These are phyloP conservation scores for Eilema depressum DNA, from an alignment of 2,888 invertebrate genomes.

Conservation along the genomic window DNA sequence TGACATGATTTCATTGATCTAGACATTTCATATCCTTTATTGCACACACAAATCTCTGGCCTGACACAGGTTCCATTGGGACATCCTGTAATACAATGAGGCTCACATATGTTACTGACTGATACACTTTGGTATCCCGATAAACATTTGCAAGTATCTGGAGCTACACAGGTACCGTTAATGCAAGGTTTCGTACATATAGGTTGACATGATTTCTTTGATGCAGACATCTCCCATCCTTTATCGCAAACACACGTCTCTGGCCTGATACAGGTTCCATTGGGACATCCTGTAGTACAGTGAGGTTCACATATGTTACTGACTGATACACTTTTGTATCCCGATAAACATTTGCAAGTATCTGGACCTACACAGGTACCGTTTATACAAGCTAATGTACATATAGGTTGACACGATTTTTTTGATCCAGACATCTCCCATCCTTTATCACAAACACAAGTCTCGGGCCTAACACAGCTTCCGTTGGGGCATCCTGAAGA, in stretches of 20 bases:
- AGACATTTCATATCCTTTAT: conserved; percentile 23
- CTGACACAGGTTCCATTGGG: conserved; percentile 22
- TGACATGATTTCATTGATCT: neutral
- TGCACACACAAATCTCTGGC: conserved; percentile 28
- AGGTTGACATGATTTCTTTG: conserved; percentile 21
- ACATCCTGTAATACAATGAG: conserved; percentile 26
- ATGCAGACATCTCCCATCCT: neutral
- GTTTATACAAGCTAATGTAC: conserved; percentile 26
- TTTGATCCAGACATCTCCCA: conserved; percentile 15
- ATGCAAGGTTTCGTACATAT: conserved; percentile 24
- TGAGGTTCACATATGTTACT: neutral
- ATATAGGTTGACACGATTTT: conserved; percentile 23
- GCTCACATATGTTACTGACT: conserved; percentile 16
- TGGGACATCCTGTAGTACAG: neutral
- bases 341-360: conserved; percentile 20
- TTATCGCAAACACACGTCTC: neutral
- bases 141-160: conserved; percentile 17
- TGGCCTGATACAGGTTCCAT: neutral
- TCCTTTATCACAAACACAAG: conserved; percentile 24
- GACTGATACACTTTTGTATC: conserved; percentile 3
- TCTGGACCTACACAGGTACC: conserved; percentile 26
- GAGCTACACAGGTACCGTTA: conserved; percentile 20
- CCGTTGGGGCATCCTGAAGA: conserved; percentile 24
- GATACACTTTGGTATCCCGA: neutral
- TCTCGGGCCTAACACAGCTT: conserved; percentile 28